Evolutionary conservation across 2,797 vertebrate genomes (phyloP).

Genomic region (Halcyon badia): DNA sequence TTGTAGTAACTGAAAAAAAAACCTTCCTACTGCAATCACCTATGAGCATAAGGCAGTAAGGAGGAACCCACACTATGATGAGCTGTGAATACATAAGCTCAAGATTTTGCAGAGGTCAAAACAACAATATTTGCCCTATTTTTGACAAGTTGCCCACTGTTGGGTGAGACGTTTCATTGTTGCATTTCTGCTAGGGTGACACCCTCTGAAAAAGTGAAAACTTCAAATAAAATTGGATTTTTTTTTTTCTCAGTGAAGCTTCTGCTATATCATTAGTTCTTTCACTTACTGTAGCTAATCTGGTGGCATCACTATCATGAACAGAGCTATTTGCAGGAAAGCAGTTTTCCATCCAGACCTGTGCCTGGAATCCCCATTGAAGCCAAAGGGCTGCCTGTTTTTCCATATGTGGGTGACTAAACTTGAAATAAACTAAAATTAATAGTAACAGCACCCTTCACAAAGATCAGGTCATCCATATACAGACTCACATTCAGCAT

Average conservation of each 20-base stretch:
- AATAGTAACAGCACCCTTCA: background rate
- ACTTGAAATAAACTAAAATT: background rate
- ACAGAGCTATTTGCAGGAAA: background rate
- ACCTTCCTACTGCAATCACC: background rate
- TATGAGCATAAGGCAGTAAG: background rate
- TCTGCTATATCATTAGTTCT: background rate
- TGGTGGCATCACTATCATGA: background rate
- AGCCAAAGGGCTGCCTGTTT: background rate
- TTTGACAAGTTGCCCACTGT: background rate
- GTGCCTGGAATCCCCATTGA: background rate
- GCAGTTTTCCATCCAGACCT: background rate
- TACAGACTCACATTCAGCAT: background rate
- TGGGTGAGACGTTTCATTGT: background rate
- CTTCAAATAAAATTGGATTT: background rate
- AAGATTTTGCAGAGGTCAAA: background rate
- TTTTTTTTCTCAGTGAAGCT: background rate
- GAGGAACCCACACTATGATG: accelerated
- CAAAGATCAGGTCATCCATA: background rate
- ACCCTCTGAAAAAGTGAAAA: background rate
- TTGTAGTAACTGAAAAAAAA: background rate
- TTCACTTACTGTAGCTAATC: background rate
- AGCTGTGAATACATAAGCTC: background rate
- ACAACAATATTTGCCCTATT: background rate
- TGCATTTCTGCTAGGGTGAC: background rate
- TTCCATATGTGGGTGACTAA: background rate